Conservation (phyloP, 2,113 vertebrate genomes). For the Oryzias curvinotus region DNA sequence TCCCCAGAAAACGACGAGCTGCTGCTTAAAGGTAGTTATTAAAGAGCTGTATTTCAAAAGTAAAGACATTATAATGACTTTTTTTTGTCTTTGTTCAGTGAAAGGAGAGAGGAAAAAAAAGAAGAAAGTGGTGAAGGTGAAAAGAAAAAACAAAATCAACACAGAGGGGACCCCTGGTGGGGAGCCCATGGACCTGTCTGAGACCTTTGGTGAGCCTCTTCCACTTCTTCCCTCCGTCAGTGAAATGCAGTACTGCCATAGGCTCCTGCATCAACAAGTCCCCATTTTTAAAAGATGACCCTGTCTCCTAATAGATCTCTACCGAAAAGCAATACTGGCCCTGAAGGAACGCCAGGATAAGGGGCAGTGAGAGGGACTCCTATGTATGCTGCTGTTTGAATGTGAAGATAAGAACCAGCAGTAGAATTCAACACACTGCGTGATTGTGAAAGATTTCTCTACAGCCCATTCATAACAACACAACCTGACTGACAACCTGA, state of each 20-base stretch:
- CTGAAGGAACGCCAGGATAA: conserved; percentile 84
- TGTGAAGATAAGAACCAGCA: conserved; percentile 25
- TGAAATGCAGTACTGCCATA: conserved; percentile 16
- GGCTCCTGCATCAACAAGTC: conserved; percentile 16
- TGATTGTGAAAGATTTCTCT: conserved; percentile 1
- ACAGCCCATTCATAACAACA: background rate
- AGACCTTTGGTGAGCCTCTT: conserved; percentile 81
- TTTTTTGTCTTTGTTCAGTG: conserved; percentile 41
- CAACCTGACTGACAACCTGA: conserved; percentile 9
- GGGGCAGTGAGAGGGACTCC: conserved; percentile 48
- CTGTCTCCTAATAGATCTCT: conserved; percentile 77
- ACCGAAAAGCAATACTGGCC: conserved; percentile 85
- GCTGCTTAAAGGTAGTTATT: conserved; percentile 53
- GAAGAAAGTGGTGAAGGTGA: conserved; percentile 74
- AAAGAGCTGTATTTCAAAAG: background rate
- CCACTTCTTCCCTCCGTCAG: conserved; percentile 18
- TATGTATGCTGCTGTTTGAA: conserved; percentile 10
- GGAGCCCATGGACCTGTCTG: conserved; percentile 75
- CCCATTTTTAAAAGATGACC: conserved; percentile 16
- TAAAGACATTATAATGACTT: background rate
- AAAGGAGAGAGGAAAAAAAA: conserved; percentile 77
- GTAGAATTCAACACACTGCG: conserved; percentile 1
- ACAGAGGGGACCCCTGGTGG: conserved; percentile 65
- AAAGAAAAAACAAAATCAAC: conserved; percentile 85
- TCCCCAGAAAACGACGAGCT: conserved; percentile 39